phyloP scores from a whole-genome alignment of 2,888 invertebrate species.

The Apamea monoglypha region DNA sequence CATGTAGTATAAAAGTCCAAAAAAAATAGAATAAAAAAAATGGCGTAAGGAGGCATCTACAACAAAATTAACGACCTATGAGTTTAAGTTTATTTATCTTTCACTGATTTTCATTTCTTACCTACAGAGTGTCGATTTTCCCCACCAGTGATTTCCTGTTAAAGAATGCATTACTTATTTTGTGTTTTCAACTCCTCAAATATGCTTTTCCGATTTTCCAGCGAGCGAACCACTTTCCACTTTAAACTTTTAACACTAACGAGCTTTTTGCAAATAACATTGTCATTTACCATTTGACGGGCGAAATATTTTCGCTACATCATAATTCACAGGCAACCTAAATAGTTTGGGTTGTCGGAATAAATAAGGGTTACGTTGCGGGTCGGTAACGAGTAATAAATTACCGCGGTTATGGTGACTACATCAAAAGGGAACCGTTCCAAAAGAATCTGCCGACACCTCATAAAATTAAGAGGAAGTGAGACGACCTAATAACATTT shows the following conservation, averaged over 20 bases:
- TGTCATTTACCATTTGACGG: conserved; percentile 47
- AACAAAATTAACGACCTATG: not conserved
- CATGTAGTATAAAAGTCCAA: no score
- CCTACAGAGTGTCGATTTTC: not conserved
- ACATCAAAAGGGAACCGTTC: conserved; percentile 76
- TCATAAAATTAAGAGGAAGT: conserved; percentile 73
- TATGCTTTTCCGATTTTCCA: conserved; percentile 7
- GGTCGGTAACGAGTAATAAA: conserved; percentile 75
- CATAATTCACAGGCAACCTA: conserved; percentile 69
- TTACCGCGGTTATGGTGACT: conserved; percentile 73
- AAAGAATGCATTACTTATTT: conserved; percentile 9
- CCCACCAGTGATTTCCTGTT: not conserved
- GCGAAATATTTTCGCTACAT: conserved; percentile 56
- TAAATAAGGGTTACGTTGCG: conserved; percentile 68
- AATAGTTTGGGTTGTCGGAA: conserved; percentile 72
- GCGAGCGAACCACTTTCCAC: conserved; percentile 22
- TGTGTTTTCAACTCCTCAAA: not conserved
- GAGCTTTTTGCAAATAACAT: conserved; percentile 43
- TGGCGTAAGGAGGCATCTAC: not conserved
- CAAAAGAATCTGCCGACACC: conserved; percentile 69
- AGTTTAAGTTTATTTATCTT: not conserved
- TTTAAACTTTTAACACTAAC: conserved; percentile 29
- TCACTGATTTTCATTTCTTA: not conserved
- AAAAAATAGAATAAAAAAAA: no score
- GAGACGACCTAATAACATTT: conserved; percentile 75